Evolutionary conservation across 2,888 invertebrate genomes (phyloP).

Genomic region (Synanthedon vespiformis): DNA sequence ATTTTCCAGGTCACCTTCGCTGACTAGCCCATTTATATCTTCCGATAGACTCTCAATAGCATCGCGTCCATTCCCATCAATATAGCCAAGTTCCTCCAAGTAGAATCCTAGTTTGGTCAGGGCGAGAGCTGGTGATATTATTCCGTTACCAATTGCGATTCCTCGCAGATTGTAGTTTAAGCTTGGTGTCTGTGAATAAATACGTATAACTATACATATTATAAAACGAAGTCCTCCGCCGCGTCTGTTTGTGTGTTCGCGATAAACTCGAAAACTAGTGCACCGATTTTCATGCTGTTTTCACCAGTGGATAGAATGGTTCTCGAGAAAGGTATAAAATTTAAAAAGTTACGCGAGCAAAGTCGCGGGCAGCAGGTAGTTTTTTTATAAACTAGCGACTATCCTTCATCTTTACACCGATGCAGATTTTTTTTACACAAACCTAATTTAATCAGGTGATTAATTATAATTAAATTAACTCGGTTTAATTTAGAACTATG

Average conservation of each 20-base stretch:
- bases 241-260: too few species aligned
- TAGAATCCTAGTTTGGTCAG: constrained; percentile 52
- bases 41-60: constrained; percentile 68
- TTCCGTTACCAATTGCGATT: constrained; percentile 84
- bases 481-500: too few species aligned
- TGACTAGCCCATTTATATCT: constrained; percentile 57
- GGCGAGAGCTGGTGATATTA: constrained; percentile 77
- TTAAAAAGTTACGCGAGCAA: too few species aligned
- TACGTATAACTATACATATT: too few species aligned
- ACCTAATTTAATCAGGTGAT: neutral
- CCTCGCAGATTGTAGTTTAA: constrained; percentile 77
- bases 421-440: neutral
- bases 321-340: too few species aligned
- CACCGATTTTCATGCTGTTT: too few species aligned
- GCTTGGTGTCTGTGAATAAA: constrained; percentile 56
- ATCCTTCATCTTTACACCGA: neutral
- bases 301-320: too few species aligned
- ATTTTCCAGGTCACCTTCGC: constrained; percentile 53
- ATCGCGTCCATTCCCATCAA: constrained; percentile 74
- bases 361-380: too few species aligned
- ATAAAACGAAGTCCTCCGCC: too few species aligned
- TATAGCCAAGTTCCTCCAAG: constrained; percentile 69
- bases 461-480: too few species aligned
- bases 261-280: too few species aligned
- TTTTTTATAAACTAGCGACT: neutral